Conservation (phyloP, 2,888 invertebrate genomes). For the Eristalinus sepulchralis region DNA sequence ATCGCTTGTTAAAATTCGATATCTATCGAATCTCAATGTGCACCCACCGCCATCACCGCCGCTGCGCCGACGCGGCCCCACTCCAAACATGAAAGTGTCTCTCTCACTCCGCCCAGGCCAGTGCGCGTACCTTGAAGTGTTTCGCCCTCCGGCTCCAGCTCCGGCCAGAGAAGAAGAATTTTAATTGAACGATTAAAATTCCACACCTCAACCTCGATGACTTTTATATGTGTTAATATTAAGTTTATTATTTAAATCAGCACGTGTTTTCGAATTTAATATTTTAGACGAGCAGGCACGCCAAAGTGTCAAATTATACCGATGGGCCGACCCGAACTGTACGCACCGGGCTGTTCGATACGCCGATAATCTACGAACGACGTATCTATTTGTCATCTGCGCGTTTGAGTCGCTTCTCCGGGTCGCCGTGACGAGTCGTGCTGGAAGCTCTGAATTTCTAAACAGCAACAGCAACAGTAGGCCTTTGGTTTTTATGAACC, state of each 20-base stretch:
- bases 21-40: not conserved
- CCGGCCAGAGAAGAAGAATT: conserved; percentile 19
- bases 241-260: conserved; percentile 81
- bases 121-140: conserved; percentile 33
- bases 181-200: conserved; percentile 81
- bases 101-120: not conserved
- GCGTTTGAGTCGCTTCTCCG: conserved; percentile 1
- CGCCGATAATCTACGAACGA: not conserved
- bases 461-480: not conserved
- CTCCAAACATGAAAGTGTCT: not conserved
- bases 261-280: conserved; percentile 77
- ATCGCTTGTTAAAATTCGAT: not conserved
- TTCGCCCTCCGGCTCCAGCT: conserved; percentile 3
- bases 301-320: conserved; percentile 68
- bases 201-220: conserved; percentile 78
- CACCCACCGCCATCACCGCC: not conserved
- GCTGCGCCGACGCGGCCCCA: too few species aligned
- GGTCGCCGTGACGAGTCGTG: conserved; percentile 30
- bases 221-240: conserved; percentile 81
- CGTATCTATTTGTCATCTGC: conserved; percentile 49
- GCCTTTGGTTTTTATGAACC: conserved; percentile 47
- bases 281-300: conserved; percentile 64
- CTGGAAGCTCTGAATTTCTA: conserved; percentile 52
- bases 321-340: conserved; percentile 49
- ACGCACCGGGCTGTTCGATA: not conserved